phyloP scores from a whole-genome alignment of 1,140 invertebrate species.

The Diabrotica undecimpunctata region DNA sequence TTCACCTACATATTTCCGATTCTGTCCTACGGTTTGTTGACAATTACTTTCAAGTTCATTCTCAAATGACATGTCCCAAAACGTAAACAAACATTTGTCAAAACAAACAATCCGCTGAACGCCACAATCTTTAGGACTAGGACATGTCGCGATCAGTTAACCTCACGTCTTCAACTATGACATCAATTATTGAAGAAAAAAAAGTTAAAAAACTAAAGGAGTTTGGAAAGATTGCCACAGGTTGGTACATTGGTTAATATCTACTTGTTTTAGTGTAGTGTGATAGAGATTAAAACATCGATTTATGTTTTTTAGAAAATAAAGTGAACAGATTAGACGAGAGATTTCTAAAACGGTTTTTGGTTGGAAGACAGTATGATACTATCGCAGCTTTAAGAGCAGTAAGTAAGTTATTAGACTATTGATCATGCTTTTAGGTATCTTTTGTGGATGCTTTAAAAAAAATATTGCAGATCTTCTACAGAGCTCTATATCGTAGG shows the following conservation, averaged over 20 bases:
- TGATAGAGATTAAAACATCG: no score
- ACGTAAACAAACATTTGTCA: neutral
- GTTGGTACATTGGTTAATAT: neutral
- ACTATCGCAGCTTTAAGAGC: slow-evolving; percentile 7
- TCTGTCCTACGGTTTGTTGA: neutral
- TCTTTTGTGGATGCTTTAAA: no score
- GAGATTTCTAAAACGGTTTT: slow-evolving; percentile 7
- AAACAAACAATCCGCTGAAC: no score
- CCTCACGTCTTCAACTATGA: neutral
- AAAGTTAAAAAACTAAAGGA: neutral
- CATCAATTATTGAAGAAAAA: no score
- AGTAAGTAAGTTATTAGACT: slow-evolving; percentile 10
- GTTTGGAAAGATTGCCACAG: slow-evolving; percentile 10
- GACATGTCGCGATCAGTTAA: neutral
- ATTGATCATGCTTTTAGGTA: neutral
- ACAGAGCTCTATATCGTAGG: no score
- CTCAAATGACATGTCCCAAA: neutral
- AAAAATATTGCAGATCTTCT: no score
- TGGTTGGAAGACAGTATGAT: slow-evolving; percentile 12
- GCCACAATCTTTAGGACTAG: no score
- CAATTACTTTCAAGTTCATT: neutral
- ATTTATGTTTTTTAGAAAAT: slow-evolving; percentile 9
- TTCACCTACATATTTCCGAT: neutral
- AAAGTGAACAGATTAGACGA: slow-evolving; percentile 12
- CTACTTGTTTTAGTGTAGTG: no score